Evolutionary conservation across 2,888 invertebrate species (phyloP).

Genomic region (Epistrophe eligans): DNA sequence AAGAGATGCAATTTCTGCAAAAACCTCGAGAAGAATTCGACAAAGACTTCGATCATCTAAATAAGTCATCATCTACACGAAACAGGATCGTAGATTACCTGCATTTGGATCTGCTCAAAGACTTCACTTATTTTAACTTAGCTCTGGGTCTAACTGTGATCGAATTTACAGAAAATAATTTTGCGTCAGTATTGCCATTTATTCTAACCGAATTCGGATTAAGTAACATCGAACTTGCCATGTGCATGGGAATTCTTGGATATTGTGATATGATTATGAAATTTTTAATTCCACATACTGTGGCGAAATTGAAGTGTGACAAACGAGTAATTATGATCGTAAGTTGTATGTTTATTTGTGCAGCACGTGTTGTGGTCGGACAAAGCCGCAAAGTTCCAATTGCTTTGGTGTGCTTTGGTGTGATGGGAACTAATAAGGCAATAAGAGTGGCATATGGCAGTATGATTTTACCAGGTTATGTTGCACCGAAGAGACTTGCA

Average conservation of each 20-base stretch:
- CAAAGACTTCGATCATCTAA: background rate
- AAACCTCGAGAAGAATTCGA: conserved; percentile 20
- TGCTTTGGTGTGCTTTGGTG: conserved; percentile 85
- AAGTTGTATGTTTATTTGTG: conserved; percentile 86
- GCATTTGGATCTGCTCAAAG: conserved; percentile 87
- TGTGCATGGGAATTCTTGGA: conserved; percentile 87
- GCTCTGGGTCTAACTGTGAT: conserved; percentile 88
- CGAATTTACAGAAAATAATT: conserved; percentile 88
- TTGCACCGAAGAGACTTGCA: conserved; percentile 87
- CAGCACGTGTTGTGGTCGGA: conserved; percentile 85
- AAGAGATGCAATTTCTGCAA: conserved; percentile 18
- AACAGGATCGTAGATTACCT: conserved; percentile 86
- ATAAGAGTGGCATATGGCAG: conserved; percentile 88
- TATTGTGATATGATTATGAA: conserved; percentile 87
- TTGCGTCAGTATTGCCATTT: conserved; percentile 88
- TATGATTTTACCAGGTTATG: conserved; percentile 87
- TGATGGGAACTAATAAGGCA: conserved; percentile 88
- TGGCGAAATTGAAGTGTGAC: conserved; percentile 87
- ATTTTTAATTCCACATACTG: conserved; percentile 87
- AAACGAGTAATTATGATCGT: conserved; percentile 87
- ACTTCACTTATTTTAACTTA: conserved; percentile 87
- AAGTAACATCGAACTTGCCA: conserved; percentile 84
- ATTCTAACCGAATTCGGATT: conserved; percentile 87
- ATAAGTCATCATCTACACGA: background rate
- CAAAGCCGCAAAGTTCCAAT: conserved; percentile 85